A percentile compares a stretch with the other conserved stretches of the same genome.
These are phyloP conservation scores for Tupaia tana DNA, from an alignment of 2,113 vertebrate species.

Conservation along the genomic window DNA sequence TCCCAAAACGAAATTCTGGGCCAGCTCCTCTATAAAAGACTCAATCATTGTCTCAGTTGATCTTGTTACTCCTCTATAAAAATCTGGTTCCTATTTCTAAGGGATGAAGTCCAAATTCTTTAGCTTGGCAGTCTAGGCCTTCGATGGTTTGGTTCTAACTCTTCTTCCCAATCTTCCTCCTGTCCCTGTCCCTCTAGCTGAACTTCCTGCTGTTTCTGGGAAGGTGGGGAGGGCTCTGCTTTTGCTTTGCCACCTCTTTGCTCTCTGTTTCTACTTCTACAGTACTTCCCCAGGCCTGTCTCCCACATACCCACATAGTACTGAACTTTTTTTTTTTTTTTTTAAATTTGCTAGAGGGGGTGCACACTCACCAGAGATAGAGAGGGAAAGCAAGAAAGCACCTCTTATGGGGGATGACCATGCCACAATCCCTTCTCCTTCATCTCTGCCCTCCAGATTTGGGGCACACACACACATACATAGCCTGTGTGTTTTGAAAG, in stretches of 20 bases:
- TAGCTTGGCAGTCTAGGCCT: neutral
- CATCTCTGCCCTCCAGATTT: too few species aligned
- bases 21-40: neutral
- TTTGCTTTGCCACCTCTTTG: neutral
- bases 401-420: too few species aligned
- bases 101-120: neutral
- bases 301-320: neutral
- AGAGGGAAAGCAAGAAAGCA: too few species aligned
- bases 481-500: too few species aligned
- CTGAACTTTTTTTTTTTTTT: neutral
- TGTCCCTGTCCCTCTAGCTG: neutral
- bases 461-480: too few species aligned
- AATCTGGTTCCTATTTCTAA: neutral
- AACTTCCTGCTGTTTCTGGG: neutral
- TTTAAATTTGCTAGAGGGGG: too few species aligned
- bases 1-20: neutral
- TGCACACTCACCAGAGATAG: too few species aligned
- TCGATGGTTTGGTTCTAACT: neutral
- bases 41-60: neutral
- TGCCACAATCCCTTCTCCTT: too few species aligned
- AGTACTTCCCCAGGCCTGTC: neutral
- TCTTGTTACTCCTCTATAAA: conserved; percentile 1
- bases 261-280: neutral
- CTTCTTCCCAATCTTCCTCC: neutral
- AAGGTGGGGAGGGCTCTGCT: neutral